These are phyloP conservation scores for Trichopoda pennipes DNA, from an alignment of 2,888 invertebrate genomes.

Conservation along the genomic window DNA sequence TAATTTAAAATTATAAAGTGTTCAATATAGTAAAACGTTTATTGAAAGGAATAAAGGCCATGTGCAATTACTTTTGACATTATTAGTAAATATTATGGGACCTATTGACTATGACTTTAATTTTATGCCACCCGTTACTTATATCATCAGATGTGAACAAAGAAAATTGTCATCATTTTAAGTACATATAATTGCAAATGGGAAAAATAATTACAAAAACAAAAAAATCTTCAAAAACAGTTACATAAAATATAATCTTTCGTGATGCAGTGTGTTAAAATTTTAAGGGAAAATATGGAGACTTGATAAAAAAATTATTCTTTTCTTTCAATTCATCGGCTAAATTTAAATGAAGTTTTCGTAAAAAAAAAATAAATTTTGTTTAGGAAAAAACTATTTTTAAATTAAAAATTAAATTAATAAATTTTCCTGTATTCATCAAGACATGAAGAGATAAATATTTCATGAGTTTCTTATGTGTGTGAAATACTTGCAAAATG, in stretches of 20 bases:
- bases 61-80: too few relatives aligned
- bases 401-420: neutral
- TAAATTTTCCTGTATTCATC: neutral
- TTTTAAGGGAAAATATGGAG: slow-evolving; percentile 27
- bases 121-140: neutral
- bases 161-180: slow-evolving; percentile 59
- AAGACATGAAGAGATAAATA: slow-evolving; percentile 36
- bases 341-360: too few relatives aligned
- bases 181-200: slow-evolving; percentile 64
- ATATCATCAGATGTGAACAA: neutral
- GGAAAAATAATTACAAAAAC: slow-evolving; percentile 14
- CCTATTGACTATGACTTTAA: too few relatives aligned
- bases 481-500: slow-evolving; percentile 28
- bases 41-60: too few relatives aligned
- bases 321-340: too few relatives aligned
- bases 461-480: slow-evolving; percentile 55
- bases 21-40: too few relatives aligned
- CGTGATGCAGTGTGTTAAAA: slow-evolving; percentile 27
- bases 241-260: slow-evolving; percentile 21
- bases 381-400: too few relatives aligned
- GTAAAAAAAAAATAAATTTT: too few relatives aligned
- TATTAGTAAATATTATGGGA: too few relatives aligned
- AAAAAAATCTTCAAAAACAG: neutral
- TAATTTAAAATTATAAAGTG: too few relatives aligned
- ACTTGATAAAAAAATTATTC: slow-evolving; percentile 11